Conservation (phyloP, 2,888 invertebrate genomes). For the Xestia sexstrigata region DNA sequence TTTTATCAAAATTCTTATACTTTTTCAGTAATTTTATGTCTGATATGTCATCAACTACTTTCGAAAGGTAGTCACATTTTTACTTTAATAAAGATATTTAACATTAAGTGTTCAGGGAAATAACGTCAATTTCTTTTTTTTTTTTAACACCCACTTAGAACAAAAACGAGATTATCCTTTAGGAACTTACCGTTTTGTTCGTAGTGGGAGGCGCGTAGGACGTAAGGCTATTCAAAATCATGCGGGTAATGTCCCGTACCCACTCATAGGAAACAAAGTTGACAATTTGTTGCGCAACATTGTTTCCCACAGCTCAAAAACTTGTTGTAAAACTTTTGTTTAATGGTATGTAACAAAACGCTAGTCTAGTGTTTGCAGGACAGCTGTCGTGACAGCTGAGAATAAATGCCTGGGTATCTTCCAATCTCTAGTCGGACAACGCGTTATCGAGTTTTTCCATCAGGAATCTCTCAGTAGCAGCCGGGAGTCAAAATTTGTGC, state of each 20-base stretch:
- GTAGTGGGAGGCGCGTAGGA: background rate
- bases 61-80: background rate
- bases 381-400: background rate
- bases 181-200: too few species aligned
- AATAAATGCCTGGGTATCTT: background rate
- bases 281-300: background rate
- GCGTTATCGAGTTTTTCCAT: background rate
- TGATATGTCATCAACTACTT: background rate
- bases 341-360: background rate
- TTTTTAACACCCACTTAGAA: background rate
- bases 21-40: background rate
- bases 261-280: background rate
- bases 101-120: background rate
- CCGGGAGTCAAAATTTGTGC: background rate
- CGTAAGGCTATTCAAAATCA: background rate
- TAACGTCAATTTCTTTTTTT: background rate
- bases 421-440: background rate
- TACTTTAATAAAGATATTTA: background rate
- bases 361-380: background rate
- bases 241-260: background rate
- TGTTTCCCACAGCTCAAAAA: background rate
- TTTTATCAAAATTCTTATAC: background rate
- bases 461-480: background rate
- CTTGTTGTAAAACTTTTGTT: background rate
- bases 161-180: constrained; percentile 5